A percentile compares a stretch with the other conserved stretches of the same genome.
phyloP scores from a whole-genome alignment of 2,888 invertebrate genomes.

The Lochmaea crataegi region DNA sequence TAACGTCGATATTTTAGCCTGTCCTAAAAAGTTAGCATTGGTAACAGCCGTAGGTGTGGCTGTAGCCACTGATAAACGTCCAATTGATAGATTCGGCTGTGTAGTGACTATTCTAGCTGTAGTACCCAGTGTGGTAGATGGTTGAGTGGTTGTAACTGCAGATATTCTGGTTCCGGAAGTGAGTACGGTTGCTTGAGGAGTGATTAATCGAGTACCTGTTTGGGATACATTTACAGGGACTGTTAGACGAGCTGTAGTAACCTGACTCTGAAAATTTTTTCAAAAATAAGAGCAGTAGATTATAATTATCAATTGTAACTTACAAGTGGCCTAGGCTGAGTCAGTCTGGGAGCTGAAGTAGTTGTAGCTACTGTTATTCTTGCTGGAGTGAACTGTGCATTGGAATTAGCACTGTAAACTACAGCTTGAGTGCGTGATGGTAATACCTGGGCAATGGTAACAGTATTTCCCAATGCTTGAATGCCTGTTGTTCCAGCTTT shows the following conservation, averaged over 20 bases:
- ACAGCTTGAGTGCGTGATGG: conserved; percentile 63
- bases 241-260: conserved; percentile 59
- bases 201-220: conserved; percentile 55
- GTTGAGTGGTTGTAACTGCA: conserved; percentile 55
- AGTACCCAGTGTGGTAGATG: conserved; percentile 45
- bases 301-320: conserved; percentile 31
- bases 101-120: conserved; percentile 56
- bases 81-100: conserved; percentile 57
- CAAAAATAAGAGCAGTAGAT: neutral
- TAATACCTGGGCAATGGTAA: conserved; percentile 62
- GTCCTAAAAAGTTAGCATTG: conserved; percentile 55
- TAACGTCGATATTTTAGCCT: conserved; percentile 59
- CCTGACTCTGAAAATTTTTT: conserved; percentile 52
- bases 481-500: conserved; percentile 59
- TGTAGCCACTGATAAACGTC: conserved; percentile 55
- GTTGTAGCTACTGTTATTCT: conserved; percentile 59
- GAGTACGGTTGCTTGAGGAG: conserved; percentile 60
- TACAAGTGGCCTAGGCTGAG: conserved; percentile 57
- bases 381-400: conserved; percentile 57
- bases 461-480: conserved; percentile 60
- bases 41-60: conserved; percentile 53
- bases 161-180: conserved; percentile 60
- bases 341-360: conserved; percentile 50
- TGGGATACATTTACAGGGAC: conserved; percentile 59
- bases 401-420: conserved; percentile 60